Evolutionary conservation across 2,113 vertebrate genomes (phyloP).

Genomic region (Eublepharis macularius): DNA sequence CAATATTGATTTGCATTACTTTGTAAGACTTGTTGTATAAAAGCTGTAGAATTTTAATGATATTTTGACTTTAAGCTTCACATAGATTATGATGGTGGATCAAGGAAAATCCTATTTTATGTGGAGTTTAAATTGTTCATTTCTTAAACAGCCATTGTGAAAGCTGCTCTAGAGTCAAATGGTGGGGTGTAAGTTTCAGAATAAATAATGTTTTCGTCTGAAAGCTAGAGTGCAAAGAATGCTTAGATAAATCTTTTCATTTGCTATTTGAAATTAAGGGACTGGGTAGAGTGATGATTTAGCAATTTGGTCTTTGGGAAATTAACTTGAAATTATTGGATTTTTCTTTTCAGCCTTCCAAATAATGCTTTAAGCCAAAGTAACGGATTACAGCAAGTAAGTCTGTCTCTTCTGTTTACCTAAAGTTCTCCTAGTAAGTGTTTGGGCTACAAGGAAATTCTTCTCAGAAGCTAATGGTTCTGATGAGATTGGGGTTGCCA

Average conservation of each 20-base stretch:
- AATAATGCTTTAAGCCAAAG: conserved; percentile 76
- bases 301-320: conserved; percentile 21
- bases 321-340: conserved; percentile 29
- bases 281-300: neutral
- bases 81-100: neutral
- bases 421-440: neutral
- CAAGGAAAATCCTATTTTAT: neutral
- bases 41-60: neutral
- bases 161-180: neutral
- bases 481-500: too few relatives aligned
- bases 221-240: too few relatives aligned
- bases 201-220: neutral
- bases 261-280: neutral
- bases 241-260: too few relatives aligned
- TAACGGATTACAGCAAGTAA: conserved; percentile 80
- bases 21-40: neutral
- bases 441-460: neutral
- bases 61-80: neutral
- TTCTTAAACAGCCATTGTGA: neutral
- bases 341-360: conserved; percentile 73
- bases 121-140: neutral
- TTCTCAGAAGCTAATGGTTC: conserved; percentile 4
- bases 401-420: conserved; percentile 25
- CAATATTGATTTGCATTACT: conserved; percentile 20
- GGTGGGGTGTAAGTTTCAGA: neutral